Conservation (phyloP, 2,113 vertebrate genomes). For the Tauraco erythrolophus region DNA sequence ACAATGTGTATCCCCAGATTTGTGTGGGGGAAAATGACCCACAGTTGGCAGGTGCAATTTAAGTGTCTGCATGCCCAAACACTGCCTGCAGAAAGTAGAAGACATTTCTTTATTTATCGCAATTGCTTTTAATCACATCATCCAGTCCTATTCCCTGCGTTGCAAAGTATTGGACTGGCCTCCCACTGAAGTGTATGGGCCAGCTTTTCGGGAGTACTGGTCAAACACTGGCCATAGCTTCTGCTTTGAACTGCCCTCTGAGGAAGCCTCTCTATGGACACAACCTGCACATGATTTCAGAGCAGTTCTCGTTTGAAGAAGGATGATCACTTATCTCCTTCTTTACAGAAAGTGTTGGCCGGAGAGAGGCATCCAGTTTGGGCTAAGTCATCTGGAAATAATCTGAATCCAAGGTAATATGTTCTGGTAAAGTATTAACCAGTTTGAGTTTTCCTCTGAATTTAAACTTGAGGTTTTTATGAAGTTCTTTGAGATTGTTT, state of each 20-base stretch:
- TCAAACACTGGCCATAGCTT: not conserved
- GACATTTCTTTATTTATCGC: not conserved
- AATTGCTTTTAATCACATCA: not conserved
- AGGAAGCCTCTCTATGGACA: not conserved
- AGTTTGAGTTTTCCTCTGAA: not conserved
- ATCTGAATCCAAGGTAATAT: not conserved
- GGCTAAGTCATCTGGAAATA: not conserved
- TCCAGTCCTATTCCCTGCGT: not conserved
- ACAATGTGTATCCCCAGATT: not conserved
- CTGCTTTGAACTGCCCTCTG: not conserved
- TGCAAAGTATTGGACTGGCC: not conserved
- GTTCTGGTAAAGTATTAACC: not conserved
- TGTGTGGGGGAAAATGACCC: not conserved
- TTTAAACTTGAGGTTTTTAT: not conserved
- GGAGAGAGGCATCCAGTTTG: not conserved
- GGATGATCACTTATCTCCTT: not conserved
- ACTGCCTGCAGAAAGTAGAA: not conserved
- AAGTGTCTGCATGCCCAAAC: not conserved
- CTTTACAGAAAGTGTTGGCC: not conserved
- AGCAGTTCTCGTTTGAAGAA: not conserved
- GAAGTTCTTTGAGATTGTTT: not conserved
- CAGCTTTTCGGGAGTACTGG: fast-evolving
- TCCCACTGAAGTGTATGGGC: not conserved
- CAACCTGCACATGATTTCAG: not conserved
- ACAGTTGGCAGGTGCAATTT: not conserved